Conservation (phyloP, 2,113 vertebrate species). For the Meles meles region DNA sequence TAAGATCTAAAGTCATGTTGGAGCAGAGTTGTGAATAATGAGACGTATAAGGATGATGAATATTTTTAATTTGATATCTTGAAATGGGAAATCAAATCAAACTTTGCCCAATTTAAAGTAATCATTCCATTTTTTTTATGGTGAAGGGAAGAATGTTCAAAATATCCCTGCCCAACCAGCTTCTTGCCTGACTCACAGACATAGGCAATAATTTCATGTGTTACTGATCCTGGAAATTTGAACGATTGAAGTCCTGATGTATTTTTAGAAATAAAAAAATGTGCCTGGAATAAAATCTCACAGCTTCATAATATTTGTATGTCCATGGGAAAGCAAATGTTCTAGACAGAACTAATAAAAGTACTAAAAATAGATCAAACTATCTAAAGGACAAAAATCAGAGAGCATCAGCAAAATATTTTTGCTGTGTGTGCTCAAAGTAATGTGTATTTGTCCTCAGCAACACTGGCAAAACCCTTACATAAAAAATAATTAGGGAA, state of each 20-base stretch:
- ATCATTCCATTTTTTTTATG: not conserved
- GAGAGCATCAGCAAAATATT: constrained; percentile 67
- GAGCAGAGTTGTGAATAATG: not conserved
- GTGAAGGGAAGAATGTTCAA: not conserved
- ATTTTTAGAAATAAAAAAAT: constrained; percentile 54
- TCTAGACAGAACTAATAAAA: constrained; percentile 70
- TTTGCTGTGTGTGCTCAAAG: constrained; percentile 59
- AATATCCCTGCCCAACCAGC: not conserved
- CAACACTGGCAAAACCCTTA: not conserved
- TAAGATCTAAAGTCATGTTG: not conserved
- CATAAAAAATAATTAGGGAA: constrained; percentile 55
- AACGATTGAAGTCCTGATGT: not conserved
- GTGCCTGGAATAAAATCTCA: constrained; percentile 55
- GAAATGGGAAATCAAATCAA: constrained; percentile 32
- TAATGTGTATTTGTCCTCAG: constrained; percentile 47
- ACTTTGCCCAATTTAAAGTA: constrained; percentile 4
- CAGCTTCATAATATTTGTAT: constrained; percentile 55
- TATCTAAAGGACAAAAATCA: constrained; percentile 61
- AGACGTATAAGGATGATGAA: not conserved
- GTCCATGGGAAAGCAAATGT: constrained; percentile 13
- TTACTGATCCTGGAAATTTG: not conserved
- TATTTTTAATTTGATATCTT: not conserved
- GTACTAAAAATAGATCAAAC: constrained; percentile 74
- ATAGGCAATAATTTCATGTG: not conserved
- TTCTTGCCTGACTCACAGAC: not conserved